These are phyloP conservation scores for Ophthalmolycus amberensis DNA, from an alignment of 2,113 vertebrate species.

Conservation along the genomic window DNA sequence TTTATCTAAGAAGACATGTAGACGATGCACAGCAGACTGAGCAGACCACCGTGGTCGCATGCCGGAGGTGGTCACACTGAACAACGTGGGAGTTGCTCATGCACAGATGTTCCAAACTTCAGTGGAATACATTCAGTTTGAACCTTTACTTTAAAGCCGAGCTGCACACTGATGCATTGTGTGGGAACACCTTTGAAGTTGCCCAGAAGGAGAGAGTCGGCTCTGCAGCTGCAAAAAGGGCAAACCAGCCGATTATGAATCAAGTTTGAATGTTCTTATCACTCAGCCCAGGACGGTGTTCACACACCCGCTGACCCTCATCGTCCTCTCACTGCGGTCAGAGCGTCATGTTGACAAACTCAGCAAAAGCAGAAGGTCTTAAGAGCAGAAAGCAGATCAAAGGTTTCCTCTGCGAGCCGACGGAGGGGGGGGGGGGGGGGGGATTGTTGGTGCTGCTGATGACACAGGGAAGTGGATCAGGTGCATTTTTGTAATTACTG, in stretches of 20 bases:
- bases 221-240: constrained; percentile 24
- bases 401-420: constrained; percentile 41
- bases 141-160: constrained; percentile 40
- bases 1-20: background rate
- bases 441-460: background rate
- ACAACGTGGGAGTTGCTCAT: constrained; percentile 2
- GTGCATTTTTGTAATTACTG: constrained; percentile 65
- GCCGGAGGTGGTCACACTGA: background rate
- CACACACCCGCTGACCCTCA: constrained; percentile 43
- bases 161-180: constrained; percentile 39
- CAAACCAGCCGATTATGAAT: constrained; percentile 69
- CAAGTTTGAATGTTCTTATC: constrained; percentile 51
- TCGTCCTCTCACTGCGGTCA: constrained; percentile 25
- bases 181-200: constrained; percentile 49
- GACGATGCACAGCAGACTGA: no score
- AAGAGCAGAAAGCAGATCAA: no score
- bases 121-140: constrained; percentile 19
- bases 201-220: background rate
- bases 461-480: constrained; percentile 57
- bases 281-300: constrained; percentile 43
- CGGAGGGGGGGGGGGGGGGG: background rate
- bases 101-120: constrained; percentile 34
- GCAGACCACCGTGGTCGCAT: background rate
- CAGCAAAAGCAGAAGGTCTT: background rate
- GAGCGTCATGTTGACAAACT: constrained; percentile 11